Percentiles rank a stretch among this genome's conserved stretches.
These are phyloP conservation scores for Vanessa atalanta DNA, from an alignment of 1,140 invertebrate genomes.

Conservation along the genomic window DNA sequence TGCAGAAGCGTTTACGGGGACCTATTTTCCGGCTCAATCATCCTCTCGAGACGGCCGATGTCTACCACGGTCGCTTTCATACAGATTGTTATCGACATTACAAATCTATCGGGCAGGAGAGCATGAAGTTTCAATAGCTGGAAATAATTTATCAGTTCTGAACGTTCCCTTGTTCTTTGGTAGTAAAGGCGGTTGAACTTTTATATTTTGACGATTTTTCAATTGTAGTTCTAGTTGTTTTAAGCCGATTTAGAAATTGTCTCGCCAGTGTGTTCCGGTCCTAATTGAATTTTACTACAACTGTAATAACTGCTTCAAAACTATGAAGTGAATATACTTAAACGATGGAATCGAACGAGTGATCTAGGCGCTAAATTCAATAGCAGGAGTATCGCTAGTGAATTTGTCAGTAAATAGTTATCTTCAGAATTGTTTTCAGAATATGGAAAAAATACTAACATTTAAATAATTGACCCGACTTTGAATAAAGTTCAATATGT, in stretches of 20 bases:
- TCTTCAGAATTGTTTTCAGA: neutral
- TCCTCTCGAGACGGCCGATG: constrained; percentile 71
- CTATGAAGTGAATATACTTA: too few species aligned
- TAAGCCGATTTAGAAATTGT: constrained; percentile 14
- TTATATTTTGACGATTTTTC: constrained; percentile 4
- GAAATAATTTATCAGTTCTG: constrained; percentile 42
- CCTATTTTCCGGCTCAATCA: constrained; percentile 71
- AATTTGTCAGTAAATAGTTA: too few species aligned
- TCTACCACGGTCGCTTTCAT: constrained; percentile 46
- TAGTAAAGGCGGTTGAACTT: constrained; percentile 19
- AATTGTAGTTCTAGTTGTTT: neutral
- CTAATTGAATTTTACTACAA: too few species aligned
- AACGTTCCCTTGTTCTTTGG: constrained; percentile 17
- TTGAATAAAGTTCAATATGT: neutral
- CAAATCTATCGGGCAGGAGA: constrained; percentile 39
- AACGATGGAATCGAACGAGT: too few species aligned
- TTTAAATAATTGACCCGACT: neutral
- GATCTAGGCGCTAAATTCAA: too few species aligned
- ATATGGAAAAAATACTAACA: constrained; percentile 7
- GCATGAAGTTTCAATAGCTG: constrained; percentile 36
- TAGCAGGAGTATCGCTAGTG: too few species aligned
- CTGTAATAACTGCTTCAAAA: too few species aligned
- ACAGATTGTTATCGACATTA: constrained; percentile 49
- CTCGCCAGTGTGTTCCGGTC: neutral
- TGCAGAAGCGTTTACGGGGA: constrained; percentile 44